Evolutionary conservation across 2,113 vertebrate species (phyloP).

Genomic region (Tetraodon nigroviridis): DNA sequence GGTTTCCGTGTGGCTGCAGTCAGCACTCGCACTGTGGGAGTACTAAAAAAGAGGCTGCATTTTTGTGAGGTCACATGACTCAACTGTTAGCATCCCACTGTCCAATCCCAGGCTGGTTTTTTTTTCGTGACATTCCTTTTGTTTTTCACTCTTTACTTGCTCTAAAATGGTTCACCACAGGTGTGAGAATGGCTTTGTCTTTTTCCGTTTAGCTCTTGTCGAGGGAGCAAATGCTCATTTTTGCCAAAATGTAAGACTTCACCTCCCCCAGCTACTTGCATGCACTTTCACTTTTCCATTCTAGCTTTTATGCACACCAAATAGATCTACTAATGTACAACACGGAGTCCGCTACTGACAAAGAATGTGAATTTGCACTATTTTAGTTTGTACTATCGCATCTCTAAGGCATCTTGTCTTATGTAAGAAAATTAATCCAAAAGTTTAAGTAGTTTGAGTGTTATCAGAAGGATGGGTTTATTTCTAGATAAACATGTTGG

Average conservation of each 20-base stretch:
- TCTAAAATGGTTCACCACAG: neutral
- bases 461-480: slow-evolving; percentile 12
- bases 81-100: too few relatives aligned
- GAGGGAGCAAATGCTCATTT: neutral
- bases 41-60: neutral
- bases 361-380: slow-evolving; percentile 73
- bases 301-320: slow-evolving; percentile 47
- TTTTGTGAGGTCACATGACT: neutral
- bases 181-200: neutral
- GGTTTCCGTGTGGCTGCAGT: slow-evolving; percentile 13
- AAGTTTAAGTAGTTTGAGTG: slow-evolving; percentile 19
- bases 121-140: too few relatives aligned
- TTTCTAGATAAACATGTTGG: slow-evolving; percentile 11
- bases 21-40: slow-evolving; percentile 5
- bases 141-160: too few relatives aligned
- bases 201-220: neutral
- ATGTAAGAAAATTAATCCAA: slow-evolving; percentile 24
- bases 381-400: slow-evolving; percentile 52
- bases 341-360: slow-evolving; percentile 43
- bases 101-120: too few relatives aligned
- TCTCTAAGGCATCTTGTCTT: slow-evolving; percentile 41
- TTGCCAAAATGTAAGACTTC: neutral
- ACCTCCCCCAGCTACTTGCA: slow-evolving; percentile 29
- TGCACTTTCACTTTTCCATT: slow-evolving; percentile 52
- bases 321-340: slow-evolving; percentile 49